These are phyloP conservation scores for Bradypus variegatus DNA, from an alignment of 2,797 vertebrate species.

Conservation along the genomic window DNA sequence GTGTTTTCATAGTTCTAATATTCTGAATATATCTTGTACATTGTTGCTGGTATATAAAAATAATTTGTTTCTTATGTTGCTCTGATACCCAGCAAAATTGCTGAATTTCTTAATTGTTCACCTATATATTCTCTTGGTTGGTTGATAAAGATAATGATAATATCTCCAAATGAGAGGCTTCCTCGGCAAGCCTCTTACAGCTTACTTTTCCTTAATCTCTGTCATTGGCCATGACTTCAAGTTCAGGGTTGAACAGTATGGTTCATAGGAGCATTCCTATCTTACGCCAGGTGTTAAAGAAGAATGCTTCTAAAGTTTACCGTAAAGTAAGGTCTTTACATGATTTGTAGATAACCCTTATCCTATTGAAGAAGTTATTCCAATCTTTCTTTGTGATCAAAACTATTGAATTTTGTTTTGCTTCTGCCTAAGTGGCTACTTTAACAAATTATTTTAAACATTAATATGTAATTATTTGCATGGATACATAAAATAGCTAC, in stretches of 20 bases:
- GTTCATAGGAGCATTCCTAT: not conserved
- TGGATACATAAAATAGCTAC: not conserved
- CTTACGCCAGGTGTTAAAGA: not conserved
- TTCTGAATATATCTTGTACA: not conserved
- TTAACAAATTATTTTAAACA: slow-evolving; percentile 19
- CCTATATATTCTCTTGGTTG: not conserved
- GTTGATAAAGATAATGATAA: not conserved
- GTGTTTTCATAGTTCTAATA: slow-evolving; percentile 14
- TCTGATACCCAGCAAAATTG: slow-evolving; percentile 12
- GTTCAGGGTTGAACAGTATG: not conserved
- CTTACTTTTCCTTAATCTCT: slow-evolving; percentile 13
- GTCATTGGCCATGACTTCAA: not conserved
- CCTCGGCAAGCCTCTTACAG: slow-evolving; percentile 4
- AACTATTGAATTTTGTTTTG: not conserved
- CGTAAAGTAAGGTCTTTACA: not conserved
- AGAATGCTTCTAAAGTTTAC: slow-evolving; percentile 1
- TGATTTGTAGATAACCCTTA: not conserved
- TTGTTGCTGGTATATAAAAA: slow-evolving; percentile 30
- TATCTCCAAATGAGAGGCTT: slow-evolving; percentile 23
- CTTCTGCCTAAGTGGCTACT: not conserved
- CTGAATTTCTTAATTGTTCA: slow-evolving; percentile 2
- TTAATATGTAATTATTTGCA: not conserved
- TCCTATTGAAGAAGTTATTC: not conserved
- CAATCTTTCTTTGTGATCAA: not conserved
- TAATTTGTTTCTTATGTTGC: slow-evolving; percentile 12